phyloP scores from a whole-genome alignment of 92 coral and sea anemone species.

The Epizoanthus stellaris region DNA sequence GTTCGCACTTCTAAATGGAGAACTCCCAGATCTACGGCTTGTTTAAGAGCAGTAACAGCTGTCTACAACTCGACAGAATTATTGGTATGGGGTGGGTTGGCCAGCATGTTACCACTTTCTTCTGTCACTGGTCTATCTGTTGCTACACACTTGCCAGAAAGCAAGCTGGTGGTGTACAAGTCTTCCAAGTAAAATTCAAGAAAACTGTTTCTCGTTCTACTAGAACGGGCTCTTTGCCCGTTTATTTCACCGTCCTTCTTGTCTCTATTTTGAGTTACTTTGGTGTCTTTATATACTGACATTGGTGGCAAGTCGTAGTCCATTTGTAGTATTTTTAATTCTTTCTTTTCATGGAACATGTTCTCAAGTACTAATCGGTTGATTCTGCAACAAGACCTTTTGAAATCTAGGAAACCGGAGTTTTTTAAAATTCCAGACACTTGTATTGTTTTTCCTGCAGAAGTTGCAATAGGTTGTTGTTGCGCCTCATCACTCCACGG shows the following conservation, averaged over 20 bases:
- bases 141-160: no score
- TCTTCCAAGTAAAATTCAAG: not conserved
- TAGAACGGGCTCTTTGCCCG: conserved; percentile 33
- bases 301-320: conserved; percentile 6
- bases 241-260: conserved; percentile 46
- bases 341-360: not conserved
- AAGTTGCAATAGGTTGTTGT: conserved; percentile 1
- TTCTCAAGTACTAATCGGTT: not conserved
- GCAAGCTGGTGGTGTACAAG: no score
- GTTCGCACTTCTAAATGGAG: no score
- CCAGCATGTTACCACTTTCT: no score
- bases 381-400: not conserved
- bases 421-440: not conserved
- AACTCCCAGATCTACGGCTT: no score
- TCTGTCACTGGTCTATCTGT: no score
- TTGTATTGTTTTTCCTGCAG: not conserved
- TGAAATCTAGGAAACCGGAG: not conserved
- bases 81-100: no score
- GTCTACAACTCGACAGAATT: no score
- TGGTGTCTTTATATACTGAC: not conserved
- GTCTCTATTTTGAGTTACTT: conserved; percentile 40
- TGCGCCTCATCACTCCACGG: not conserved
- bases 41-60: no score
- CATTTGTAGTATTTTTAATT: not conserved
- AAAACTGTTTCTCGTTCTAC: conserved; percentile 25